Evolutionary conservation across 2,888 invertebrate genomes (phyloP).

Genomic region (Torymus auratus): DNA sequence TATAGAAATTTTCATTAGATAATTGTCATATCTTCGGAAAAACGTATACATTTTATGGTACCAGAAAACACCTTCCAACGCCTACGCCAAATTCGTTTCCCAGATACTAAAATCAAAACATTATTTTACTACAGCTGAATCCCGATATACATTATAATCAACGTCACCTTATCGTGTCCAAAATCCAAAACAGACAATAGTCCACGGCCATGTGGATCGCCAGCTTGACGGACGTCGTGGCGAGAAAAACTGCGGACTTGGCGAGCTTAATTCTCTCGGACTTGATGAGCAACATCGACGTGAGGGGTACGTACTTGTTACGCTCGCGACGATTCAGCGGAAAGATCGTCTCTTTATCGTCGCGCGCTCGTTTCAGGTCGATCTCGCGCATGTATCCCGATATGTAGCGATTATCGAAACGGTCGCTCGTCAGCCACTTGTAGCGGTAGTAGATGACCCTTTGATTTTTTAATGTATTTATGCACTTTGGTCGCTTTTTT

Average conservation of each 20-base stretch:
- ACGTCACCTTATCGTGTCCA: constrained; percentile 76
- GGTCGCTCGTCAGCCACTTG: constrained; percentile 83
- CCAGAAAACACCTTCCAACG: too few species aligned
- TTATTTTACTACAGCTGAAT: too few species aligned
- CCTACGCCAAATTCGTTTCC: too few species aligned
- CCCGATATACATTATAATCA: not conserved
- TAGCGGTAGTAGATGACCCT: constrained; percentile 85
- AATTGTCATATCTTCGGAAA: too few species aligned
- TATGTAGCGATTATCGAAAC: constrained; percentile 86
- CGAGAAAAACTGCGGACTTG: constrained; percentile 80
- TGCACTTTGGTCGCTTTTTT: too few species aligned
- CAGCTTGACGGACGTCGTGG: constrained; percentile 84
- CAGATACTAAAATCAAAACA: too few species aligned
- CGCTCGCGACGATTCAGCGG: constrained; percentile 83
- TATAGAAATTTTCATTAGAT: too few species aligned
- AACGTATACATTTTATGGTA: too few species aligned
- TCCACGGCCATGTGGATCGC: constrained; percentile 86
- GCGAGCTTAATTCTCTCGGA: constrained; percentile 80
- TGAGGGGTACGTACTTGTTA: constrained; percentile 80
- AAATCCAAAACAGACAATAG: constrained; percentile 88
- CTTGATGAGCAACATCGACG: constrained; percentile 80
- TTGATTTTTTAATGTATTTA: too few species aligned
- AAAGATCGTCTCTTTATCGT: constrained; percentile 82
- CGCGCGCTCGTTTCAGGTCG: constrained; percentile 80
- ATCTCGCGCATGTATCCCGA: constrained; percentile 82